These are phyloP conservation scores for Bufo gargarizans DNA, from an alignment of 2,113 vertebrate genomes.

Conservation along the genomic window DNA sequence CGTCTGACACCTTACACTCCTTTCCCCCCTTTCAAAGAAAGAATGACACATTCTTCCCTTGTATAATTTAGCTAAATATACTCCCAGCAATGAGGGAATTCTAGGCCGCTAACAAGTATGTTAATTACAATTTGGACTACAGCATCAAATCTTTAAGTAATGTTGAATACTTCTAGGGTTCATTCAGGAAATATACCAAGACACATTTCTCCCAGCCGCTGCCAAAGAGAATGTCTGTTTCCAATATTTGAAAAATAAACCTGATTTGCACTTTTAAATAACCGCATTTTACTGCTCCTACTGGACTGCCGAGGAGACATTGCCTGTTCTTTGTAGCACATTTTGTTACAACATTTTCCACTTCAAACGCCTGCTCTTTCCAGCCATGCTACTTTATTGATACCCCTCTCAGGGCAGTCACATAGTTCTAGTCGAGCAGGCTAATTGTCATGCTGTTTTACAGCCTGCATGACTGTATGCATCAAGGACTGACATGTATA, in stretches of 20 bases:
- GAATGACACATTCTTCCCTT: constrained; percentile 68
- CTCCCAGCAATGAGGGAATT: constrained; percentile 66
- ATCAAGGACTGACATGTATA: constrained; percentile 38
- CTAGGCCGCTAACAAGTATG: constrained; percentile 71
- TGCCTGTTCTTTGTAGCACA: constrained; percentile 55
- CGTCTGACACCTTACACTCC: constrained; percentile 6
- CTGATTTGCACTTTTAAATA: constrained; percentile 76
- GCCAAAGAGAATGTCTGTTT: constrained; percentile 78
- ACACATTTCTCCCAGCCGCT: constrained; percentile 73
- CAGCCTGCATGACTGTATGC: constrained; percentile 31
- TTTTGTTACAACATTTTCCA: constrained; percentile 61
- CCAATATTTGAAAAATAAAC: constrained; percentile 78
- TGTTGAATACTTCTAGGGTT: constrained; percentile 70
- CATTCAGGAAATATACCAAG: constrained; percentile 76
- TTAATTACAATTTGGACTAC: constrained; percentile 72
- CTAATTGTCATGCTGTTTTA: constrained; percentile 57
- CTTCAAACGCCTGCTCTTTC: constrained; percentile 60
- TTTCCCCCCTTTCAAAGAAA: constrained; percentile 50
- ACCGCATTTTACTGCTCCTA: constrained; percentile 70
- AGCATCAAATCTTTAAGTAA: constrained; percentile 75
- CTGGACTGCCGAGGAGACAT: constrained; percentile 60
- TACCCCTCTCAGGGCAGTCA: constrained; percentile 37
- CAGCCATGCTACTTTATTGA: constrained; percentile 53
- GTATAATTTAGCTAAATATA: constrained; percentile 66
- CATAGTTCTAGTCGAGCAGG: constrained; percentile 57